A percentile compares a stretch with the other conserved stretches of the same genome.
These are phyloP conservation scores for Tragelaphus eurycerus DNA, from an alignment of 2,797 vertebrate genomes.

Conservation along the genomic window DNA sequence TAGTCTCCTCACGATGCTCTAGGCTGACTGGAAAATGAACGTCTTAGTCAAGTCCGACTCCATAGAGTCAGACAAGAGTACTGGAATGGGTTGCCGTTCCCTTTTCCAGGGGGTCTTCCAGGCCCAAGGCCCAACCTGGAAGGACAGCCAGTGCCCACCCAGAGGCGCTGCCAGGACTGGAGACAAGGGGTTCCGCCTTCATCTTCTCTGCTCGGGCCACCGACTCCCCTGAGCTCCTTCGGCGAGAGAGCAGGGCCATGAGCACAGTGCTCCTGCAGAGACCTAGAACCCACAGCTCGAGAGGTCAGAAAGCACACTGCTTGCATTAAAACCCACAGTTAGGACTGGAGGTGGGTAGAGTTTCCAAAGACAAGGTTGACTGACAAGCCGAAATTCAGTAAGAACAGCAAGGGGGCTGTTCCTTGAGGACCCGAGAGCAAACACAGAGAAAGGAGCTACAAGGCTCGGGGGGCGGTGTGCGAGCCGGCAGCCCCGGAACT, in stretches of 20 bases:
- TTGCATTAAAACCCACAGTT: not conserved
- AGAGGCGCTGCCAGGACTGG: not conserved
- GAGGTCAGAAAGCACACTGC: not conserved
- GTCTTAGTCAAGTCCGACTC: not conserved
- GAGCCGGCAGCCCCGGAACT: not conserved
- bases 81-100: not conserved
- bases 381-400: not conserved
- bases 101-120: not conserved
- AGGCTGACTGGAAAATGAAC: not conserved
- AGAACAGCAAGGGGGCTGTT: not conserved
- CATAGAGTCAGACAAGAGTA: not conserved
- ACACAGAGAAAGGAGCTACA: not conserved
- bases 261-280: not conserved
- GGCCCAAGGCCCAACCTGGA: not conserved
- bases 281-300: not conserved
- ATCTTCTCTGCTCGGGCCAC: not conserved
- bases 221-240: not conserved
- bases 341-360: not conserved
- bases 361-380: slow-evolving; percentile 9
- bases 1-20: not conserved
- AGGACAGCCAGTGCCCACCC: not conserved
- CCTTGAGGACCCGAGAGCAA: not conserved
- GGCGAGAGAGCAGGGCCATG: not conserved
- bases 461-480: not conserved
- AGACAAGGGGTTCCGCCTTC: not conserved